Conservation (phyloP, 2,113 vertebrate genomes). For the Ciconia maguari region DNA sequence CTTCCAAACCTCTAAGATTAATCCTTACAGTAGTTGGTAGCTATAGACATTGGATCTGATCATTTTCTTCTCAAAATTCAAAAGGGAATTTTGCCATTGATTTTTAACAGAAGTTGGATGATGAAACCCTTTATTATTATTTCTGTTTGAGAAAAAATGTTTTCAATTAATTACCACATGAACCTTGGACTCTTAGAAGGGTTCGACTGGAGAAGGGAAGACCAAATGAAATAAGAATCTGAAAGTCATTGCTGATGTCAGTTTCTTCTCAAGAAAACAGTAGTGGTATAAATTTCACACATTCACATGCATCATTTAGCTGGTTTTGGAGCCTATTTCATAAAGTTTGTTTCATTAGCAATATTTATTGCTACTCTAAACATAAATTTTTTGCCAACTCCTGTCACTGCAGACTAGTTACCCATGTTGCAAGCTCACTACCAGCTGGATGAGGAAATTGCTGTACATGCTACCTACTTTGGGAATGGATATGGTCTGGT, state of each 20-base stretch:
- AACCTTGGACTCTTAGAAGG: neutral
- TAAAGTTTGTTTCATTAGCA: neutral
- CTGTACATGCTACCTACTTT: neutral
- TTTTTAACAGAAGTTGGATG: neutral
- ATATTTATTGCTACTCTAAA: neutral
- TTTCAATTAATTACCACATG: neutral
- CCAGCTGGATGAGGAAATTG: neutral
- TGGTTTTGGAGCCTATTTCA: neutral
- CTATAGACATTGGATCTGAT: neutral
- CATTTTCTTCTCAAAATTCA: neutral
- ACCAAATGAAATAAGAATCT: neutral
- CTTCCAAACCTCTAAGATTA: conserved; percentile 19
- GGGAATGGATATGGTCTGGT: neutral
- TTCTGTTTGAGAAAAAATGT: neutral
- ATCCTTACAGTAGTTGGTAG: neutral
- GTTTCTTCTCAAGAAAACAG: neutral
- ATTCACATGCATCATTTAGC: neutral
- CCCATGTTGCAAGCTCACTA: neutral
- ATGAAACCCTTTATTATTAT: neutral
- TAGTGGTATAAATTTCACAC: neutral
- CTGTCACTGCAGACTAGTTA: neutral
- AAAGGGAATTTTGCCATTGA: neutral
- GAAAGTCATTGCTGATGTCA: neutral
- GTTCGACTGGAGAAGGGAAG: neutral
- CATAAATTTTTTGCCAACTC: neutral